These are phyloP conservation scores for Neodon shergylaensis DNA, from an alignment of 2,113 vertebrate genomes.

Conservation along the genomic window DNA sequence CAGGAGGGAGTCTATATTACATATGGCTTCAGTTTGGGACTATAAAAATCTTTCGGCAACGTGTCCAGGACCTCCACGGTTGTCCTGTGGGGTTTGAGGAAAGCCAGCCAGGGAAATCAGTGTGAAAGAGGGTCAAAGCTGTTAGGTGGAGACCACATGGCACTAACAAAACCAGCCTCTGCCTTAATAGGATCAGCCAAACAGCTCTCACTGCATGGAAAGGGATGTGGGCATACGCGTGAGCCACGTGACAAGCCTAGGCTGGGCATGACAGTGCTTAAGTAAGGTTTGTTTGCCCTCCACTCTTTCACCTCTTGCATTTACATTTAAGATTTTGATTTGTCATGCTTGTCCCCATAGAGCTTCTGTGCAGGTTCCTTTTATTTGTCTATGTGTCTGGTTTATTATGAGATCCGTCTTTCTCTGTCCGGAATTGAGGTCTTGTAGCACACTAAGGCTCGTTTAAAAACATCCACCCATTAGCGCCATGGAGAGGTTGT, in stretches of 20 bases:
- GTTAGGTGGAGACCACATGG: slow-evolving; percentile 35
- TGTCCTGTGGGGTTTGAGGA: neutral
- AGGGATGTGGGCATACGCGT: neutral
- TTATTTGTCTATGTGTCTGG: neutral
- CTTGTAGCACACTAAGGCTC: neutral
- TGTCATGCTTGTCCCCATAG: neutral
- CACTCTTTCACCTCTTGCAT: neutral
- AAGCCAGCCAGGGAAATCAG: neutral
- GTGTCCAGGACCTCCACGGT: neutral
- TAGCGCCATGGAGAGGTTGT: neutral
- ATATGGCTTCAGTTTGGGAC: neutral
- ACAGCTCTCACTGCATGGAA: neutral
- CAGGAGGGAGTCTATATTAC: neutral
- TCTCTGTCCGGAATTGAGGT: neutral
- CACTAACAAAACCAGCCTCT: neutral
- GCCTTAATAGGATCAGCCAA: neutral
- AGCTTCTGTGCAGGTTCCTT: slow-evolving; percentile 12
- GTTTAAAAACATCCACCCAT: neutral
- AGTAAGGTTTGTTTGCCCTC: slow-evolving; percentile 35
- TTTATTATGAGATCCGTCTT: neutral
- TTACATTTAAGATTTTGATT: slow-evolving; percentile 20
- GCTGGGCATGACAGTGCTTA: neutral
- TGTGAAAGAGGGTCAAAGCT: neutral
- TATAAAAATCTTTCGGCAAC: neutral
- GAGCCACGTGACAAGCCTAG: neutral